A percentile compares a stretch with the other conserved stretches of the same genome.
phyloP scores from a whole-genome alignment of 2,113 vertebrate genomes.

The Pimephales promelas region DNA sequence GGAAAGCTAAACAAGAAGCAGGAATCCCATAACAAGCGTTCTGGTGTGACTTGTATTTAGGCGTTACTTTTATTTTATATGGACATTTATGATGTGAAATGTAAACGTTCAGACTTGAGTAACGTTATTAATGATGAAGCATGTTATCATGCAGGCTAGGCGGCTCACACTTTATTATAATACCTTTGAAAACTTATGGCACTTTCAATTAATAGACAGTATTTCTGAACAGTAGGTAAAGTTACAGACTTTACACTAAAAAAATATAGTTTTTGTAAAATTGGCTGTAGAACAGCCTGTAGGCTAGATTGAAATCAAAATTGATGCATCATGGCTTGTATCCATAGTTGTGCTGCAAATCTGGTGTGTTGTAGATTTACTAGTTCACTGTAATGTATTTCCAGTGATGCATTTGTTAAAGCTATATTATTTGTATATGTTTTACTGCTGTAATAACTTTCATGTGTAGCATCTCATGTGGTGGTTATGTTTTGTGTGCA shows the following conservation, averaged over 20 bases:
- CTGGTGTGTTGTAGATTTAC: not conserved
- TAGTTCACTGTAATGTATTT: not conserved
- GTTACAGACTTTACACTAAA: not conserved
- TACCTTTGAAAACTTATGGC: not conserved
- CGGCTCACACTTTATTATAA: not conserved
- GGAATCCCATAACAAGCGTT: not conserved
- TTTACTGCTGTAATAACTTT: no score
- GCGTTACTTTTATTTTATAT: not conserved
- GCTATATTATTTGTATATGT: not conserved
- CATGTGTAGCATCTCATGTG: not conserved
- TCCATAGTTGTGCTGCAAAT: not conserved
- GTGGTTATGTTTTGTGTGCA: not conserved
- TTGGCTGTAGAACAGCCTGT: not conserved
- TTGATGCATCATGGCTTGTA: not conserved
- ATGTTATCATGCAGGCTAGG: conserved; percentile 11
- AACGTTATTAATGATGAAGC: not conserved
- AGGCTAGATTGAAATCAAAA: not conserved
- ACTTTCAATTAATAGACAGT: not conserved
- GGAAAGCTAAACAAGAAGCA: not conserved
- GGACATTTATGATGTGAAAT: not conserved
- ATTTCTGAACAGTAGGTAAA: not conserved
- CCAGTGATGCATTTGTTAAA: not conserved
- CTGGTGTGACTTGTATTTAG: not conserved
- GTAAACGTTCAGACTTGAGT: not conserved
- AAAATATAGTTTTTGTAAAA: no score